A percentile compares a stretch with the other conserved stretches of the same genome.
These are phyloP conservation scores for Syngnathus rostellatus DNA, from an alignment of 2,797 vertebrate genomes.

Conservation along the genomic window DNA sequence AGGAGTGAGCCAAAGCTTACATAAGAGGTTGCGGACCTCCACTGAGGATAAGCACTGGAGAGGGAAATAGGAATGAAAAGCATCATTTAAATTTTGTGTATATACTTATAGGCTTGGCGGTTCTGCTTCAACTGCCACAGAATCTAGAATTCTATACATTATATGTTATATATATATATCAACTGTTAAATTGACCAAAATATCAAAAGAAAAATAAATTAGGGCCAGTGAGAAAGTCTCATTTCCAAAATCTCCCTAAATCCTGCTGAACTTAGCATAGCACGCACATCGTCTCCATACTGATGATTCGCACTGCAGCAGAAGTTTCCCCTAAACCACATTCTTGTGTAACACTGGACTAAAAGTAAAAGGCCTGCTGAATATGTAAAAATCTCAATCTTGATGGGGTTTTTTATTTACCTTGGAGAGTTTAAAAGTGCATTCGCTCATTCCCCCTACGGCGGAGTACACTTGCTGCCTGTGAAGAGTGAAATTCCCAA, in stretches of 20 bases:
- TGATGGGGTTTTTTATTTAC: neutral
- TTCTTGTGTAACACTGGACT: neutral
- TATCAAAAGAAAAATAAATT: no score
- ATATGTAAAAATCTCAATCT: neutral
- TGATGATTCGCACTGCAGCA: constrained; percentile 6
- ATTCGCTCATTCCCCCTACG: constrained; percentile 1
- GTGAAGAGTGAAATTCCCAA: constrained; percentile 14
- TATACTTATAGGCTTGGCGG: constrained; percentile 21
- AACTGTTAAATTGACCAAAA: no score
- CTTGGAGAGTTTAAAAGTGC: constrained; percentile 1
- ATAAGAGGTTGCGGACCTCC: constrained; percentile 40
- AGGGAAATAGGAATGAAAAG: constrained; percentile 43
- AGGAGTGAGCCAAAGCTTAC: constrained; percentile 44
- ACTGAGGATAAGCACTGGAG: constrained; percentile 46
- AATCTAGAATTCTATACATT: neutral
- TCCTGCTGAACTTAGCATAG: neutral
- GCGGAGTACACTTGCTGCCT: neutral
- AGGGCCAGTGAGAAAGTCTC: neutral
- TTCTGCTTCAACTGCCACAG: constrained; percentile 8
- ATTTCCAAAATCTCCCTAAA: constrained; percentile 1
- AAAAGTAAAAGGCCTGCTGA: constrained; percentile 4
- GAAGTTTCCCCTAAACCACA: neutral
- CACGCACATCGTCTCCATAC: constrained; percentile 3
- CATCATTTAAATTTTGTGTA: constrained; percentile 33
- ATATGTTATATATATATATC: neutral